phyloP scores from a whole-genome alignment of 53 echinoderm and acorn worm genomes.

The Crossaster papposus region DNA sequence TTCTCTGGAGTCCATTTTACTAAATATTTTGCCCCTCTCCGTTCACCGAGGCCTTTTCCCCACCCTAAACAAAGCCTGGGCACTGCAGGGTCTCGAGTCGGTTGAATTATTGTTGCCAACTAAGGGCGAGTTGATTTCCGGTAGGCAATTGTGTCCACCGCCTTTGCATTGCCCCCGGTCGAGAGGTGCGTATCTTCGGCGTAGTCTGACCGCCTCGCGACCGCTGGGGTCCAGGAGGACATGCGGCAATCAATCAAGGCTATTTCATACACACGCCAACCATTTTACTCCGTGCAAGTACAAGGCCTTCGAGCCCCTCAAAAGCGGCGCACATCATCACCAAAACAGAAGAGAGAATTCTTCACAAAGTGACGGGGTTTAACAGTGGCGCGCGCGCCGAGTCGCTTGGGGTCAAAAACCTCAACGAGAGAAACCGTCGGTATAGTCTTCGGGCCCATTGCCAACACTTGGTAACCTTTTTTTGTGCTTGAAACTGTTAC shows the following conservation, averaged over 20 bases:
- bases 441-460: constrained; percentile 34
- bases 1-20: neutral
- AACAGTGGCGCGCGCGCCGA: neutral
- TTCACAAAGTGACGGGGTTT: constrained; percentile 24
- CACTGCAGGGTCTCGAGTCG: constrained; percentile 22
- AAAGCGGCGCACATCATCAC: constrained; percentile 6
- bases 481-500: constrained; percentile 59
- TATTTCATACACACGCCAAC: neutral
- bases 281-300: constrained; percentile 2
- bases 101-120: constrained; percentile 8
- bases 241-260: constrained; percentile 44
- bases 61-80: constrained; percentile 20
- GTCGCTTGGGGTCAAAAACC: constrained; percentile 64
- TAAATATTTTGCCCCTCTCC: neutral
- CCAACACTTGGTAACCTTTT: constrained; percentile 31
- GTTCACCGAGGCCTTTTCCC: neutral
- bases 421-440: constrained; percentile 16
- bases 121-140: constrained; percentile 26
- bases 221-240: constrained; percentile 22
- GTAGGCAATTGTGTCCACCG: constrained; percentile 30
- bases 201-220: constrained; percentile 26
- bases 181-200: constrained; percentile 14
- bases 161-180: constrained; percentile 24
- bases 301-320: constrained; percentile 13
- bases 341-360: constrained; percentile 24